phyloP scores from a whole-genome alignment of 2,888 invertebrate species.

The Leptopilina drosophilae region DNA sequence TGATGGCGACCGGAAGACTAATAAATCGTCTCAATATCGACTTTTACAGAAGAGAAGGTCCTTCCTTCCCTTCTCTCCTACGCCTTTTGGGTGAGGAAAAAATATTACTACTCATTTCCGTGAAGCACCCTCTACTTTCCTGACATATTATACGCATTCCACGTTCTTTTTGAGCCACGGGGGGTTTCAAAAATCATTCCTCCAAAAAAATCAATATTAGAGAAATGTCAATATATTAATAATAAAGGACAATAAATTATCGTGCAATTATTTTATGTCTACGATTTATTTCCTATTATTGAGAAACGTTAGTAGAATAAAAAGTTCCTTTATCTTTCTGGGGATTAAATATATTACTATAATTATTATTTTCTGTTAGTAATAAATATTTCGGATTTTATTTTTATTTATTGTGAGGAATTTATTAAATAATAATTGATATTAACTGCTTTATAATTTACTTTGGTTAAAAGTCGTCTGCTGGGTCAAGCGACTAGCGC shows the following conservation, averaged over 20 bases:
- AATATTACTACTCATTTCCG: conserved; percentile 42
- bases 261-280: too few species aligned
- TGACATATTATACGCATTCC: conserved; percentile 39
- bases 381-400: too few species aligned
- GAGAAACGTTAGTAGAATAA: too few species aligned
- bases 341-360: too few species aligned
- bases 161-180: neutral
- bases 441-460: too few species aligned
- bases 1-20: conserved; percentile 33
- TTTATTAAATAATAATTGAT: too few species aligned
- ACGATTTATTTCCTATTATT: too few species aligned
- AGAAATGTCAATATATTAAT: conserved; percentile 10
- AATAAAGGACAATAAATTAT: conserved; percentile 16
- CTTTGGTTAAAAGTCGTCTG: too few species aligned
- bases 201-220: conserved; percentile 31
- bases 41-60: conserved; percentile 15
- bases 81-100: conserved; percentile 24
- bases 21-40: conserved; percentile 41
- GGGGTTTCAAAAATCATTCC: conserved; percentile 19
- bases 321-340: too few species aligned
- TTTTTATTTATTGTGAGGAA: too few species aligned
- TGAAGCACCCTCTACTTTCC: conserved; percentile 21
- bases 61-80: neutral
- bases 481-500: too few species aligned
- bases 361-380: too few species aligned